Base-by-base conservation (phyloP, 2,888 invertebrate species). In the Periphyllus acericola region DNA sequence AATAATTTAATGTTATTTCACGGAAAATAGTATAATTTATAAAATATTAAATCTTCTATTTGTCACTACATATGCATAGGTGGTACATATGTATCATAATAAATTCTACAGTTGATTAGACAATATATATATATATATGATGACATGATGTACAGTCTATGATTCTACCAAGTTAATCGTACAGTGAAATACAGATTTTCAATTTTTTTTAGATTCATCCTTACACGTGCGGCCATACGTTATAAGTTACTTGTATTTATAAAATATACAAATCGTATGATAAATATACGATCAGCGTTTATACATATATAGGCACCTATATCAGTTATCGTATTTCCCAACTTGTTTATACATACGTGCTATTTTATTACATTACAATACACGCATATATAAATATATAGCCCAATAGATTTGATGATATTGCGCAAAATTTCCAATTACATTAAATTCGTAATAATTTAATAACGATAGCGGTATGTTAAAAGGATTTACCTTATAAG, bases 401-500 rank as follows among this genome's bases (percentile, higher is more conserved):
- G 40, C 34, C 32, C 19, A 46, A 32, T 81, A 68, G 17, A 66
- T 84, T 84, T 29, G 84, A 75, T 21, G 17, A 66, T 68, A 74
- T 87, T 87, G 80, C 80, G 40, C 80, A 87, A 87, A 72, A 40
- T 60, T 21, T 60, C 80, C 80, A 74, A 80, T 80, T 87, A 87
- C 8, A 34, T 80, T 74, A 40, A 80, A 66, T 84, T 46, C 29
- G 5, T 84, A 84, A 68, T 29, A 60, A 79, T 68, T 52, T 17
- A 78, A 72, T 40, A 17, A 60, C 25, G 36, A 40, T 40, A 34
- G 29, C 80, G 80, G 86, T 36, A n/a, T 36, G 74, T 40, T 81
- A 87, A 87, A 87, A 81, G 74, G 80, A 72, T 87, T 87, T 60
- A 32, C 86, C 80, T 60, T 40, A 87, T 25, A 81, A 60, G 80